Evolutionary conservation across 2,113 vertebrate genomes (phyloP).

Genomic region (Plestiodon gilberti): DNA sequence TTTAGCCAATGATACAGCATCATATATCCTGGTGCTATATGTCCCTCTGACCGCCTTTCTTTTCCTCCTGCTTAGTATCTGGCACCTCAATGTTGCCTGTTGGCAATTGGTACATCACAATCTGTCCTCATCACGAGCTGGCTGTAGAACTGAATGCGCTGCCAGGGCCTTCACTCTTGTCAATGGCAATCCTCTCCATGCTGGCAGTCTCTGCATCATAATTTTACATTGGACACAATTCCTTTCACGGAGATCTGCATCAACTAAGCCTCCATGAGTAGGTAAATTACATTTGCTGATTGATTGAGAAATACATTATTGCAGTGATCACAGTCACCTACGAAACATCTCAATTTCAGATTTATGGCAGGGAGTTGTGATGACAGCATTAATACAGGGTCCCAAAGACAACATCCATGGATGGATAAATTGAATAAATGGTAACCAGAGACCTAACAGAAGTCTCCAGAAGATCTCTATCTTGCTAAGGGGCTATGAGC

Average conservation of each 20-base stretch:
- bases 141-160: background rate
- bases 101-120: background rate
- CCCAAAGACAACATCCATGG: background rate
- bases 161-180: rapidly evolving
- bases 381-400: background rate
- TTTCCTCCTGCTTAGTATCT: background rate
- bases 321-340: background rate
- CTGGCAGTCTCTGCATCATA: background rate
- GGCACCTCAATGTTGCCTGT: background rate
- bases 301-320: background rate
- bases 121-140: background rate
- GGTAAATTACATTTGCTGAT: background rate
- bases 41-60: background rate
- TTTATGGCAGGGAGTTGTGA: background rate
- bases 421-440: background rate
- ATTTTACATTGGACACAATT: background rate
- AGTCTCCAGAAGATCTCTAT: background rate
- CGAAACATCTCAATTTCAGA: background rate
- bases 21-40: rapidly evolving
- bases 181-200: rapidly evolving
- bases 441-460: background rate
- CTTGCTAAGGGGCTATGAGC: background rate
- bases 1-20: background rate
- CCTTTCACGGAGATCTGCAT: background rate
- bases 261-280: background rate